These are phyloP conservation scores for Luehdorfia chinensis DNA, from an alignment of 1,140 invertebrate species.

Conservation along the genomic window DNA sequence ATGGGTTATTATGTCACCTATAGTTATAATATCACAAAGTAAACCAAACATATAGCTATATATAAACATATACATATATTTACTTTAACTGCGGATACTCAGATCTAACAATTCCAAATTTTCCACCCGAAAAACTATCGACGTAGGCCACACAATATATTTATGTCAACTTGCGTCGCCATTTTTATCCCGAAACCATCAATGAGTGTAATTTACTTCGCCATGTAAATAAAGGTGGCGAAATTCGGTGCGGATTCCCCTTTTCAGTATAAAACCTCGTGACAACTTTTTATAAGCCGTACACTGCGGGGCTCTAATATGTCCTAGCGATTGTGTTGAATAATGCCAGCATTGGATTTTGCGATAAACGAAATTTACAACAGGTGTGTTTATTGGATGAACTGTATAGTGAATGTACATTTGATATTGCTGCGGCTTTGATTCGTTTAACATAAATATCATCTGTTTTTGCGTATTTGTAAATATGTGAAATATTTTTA, in stretches of 20 bases:
- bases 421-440: neutral
- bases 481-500: too few relatives aligned
- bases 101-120: too few relatives aligned
- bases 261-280: slow-evolving; percentile 7
- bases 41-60: too few relatives aligned
- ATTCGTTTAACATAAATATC: neutral
- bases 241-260: slow-evolving; percentile 27
- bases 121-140: slow-evolving; percentile 9
- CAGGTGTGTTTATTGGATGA: neutral
- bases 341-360: neutral
- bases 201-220: slow-evolving; percentile 36
- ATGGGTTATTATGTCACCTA: too few relatives aligned
- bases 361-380: neutral
- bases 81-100: too few relatives aligned
- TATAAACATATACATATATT: too few relatives aligned
- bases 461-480: too few relatives aligned
- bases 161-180: slow-evolving; percentile 10
- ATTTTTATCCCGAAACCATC: slow-evolving; percentile 26
- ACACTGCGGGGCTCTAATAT: slow-evolving; percentile 14
- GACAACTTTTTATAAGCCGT: slow-evolving; percentile 1
- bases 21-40: too few relatives aligned
- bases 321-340: neutral
- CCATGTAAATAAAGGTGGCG: slow-evolving; percentile 39
- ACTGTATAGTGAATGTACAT: neutral
- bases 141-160: slow-evolving; percentile 14